phyloP scores from a whole-genome alignment of 2,113 vertebrate genomes.

The Platichthys flesus region DNA sequence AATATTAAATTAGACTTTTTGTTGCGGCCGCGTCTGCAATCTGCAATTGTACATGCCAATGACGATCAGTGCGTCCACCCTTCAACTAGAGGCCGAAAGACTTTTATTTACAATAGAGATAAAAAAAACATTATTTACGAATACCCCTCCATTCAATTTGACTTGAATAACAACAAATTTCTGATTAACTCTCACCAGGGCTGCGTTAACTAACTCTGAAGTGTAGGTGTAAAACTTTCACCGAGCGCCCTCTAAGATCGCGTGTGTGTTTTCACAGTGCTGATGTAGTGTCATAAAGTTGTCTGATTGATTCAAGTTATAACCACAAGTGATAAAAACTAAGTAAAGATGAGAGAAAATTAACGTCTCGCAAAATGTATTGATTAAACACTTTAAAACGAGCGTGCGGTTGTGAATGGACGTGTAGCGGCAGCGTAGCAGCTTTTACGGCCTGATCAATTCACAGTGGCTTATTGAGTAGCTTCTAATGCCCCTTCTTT shows the following conservation, averaged over 20 bases:
- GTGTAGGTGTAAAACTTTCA: background rate
- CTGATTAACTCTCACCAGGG: background rate
- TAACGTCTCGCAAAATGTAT: background rate
- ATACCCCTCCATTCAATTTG: background rate
- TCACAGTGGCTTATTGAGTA: constrained; percentile 81
- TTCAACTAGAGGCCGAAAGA: background rate
- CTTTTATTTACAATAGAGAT: background rate
- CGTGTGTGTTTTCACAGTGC: background rate
- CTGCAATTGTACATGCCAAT: background rate
- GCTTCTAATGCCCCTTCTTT: constrained; percentile 81
- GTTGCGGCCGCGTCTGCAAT: background rate
- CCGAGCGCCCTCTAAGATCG: background rate
- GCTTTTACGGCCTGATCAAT: constrained; percentile 83
- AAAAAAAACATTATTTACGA: background rate
- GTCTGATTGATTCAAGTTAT: background rate
- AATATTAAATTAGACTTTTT: background rate
- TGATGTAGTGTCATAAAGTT: background rate
- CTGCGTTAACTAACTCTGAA: background rate
- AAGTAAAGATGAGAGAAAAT: background rate
- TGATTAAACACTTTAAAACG: background rate
- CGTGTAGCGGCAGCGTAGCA: constrained; percentile 16
- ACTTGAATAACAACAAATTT: no score
- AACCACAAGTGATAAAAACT: constrained; percentile 2
- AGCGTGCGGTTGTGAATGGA: background rate
- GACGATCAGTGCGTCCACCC: background rate